phyloP scores from a whole-genome alignment of 2,888 invertebrate genomes.

The Glyphotaelius pellucidus region DNA sequence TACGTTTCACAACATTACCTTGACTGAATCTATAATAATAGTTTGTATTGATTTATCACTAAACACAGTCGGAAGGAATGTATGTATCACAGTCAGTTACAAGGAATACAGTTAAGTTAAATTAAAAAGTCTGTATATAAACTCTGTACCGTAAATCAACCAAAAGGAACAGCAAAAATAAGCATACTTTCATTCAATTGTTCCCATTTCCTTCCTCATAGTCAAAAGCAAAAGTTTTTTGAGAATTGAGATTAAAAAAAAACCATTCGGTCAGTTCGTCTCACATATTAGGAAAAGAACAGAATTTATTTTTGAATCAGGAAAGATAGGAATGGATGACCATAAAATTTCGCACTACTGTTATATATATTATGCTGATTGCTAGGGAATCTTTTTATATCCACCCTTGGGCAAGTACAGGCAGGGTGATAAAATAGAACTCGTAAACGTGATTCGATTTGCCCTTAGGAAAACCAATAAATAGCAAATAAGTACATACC shows the following conservation, averaged over 20 bases:
- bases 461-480: not conserved
- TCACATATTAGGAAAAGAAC: not conserved
- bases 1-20: no score
- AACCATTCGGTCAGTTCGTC: not conserved
- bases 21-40: no score
- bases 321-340: not conserved
- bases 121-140: not conserved
- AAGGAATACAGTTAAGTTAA: not conserved
- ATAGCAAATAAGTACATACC: not conserved
- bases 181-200: not conserved
- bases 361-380: not conserved
- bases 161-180: not conserved
- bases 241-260: not conserved
- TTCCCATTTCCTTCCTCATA: not conserved
- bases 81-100: no score
- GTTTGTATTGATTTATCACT: no score
- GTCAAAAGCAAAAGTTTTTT: not conserved
- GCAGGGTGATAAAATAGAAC: not conserved
- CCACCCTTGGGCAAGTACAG: not conserved
- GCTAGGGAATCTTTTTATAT: not conserved
- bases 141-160: not conserved
- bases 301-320: not conserved
- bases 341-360: not conserved
- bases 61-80: no score
- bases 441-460: constrained; percentile 9